A percentile compares a stretch with the other conserved stretches of the same genome.
These are phyloP conservation scores for Trichomalopsis sarcophagae DNA, from an alignment of 1,140 invertebrate genomes.

Conservation along the genomic window DNA sequence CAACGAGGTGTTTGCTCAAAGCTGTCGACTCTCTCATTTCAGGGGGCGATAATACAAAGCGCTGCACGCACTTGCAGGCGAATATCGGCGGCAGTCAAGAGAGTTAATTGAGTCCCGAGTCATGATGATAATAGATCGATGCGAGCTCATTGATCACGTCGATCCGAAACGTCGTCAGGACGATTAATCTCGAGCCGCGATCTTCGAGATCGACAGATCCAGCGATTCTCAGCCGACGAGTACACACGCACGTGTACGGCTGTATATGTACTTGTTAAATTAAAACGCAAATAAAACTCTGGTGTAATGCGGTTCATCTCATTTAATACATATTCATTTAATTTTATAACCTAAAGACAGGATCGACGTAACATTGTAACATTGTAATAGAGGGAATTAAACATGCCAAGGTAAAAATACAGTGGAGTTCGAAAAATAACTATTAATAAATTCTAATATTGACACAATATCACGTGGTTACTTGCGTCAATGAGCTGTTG, in stretches of 20 bases:
- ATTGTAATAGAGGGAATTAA: no score
- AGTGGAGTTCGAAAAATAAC: no score
- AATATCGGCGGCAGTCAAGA: constrained; percentile 1
- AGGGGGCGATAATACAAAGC: not conserved
- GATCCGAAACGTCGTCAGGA: constrained; percentile 22
- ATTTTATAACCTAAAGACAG: no score
- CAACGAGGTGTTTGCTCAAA: constrained; percentile 42
- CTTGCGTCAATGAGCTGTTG: no score
- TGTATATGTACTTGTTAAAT: not conserved
- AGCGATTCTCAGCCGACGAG: not conserved
- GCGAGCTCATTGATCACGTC: constrained; percentile 45
- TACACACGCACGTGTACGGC: not conserved
- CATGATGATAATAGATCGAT: constrained; percentile 46
- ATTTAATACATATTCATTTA: no score
- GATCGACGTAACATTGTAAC: no score
- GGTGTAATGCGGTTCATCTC: no score
- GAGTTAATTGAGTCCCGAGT: constrained; percentile 43
- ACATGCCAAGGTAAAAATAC: no score
- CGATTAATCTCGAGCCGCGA: constrained; percentile 24
- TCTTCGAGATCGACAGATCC: constrained; percentile 19
- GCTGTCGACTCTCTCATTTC: not conserved
- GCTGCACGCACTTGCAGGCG: not conserved
- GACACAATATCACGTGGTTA: no score
- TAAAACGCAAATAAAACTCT: no score
- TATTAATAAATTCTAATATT: no score